These are phyloP conservation scores for Ammodytes marinus DNA, from an alignment of 2,113 vertebrate genomes.

Conservation along the genomic window DNA sequence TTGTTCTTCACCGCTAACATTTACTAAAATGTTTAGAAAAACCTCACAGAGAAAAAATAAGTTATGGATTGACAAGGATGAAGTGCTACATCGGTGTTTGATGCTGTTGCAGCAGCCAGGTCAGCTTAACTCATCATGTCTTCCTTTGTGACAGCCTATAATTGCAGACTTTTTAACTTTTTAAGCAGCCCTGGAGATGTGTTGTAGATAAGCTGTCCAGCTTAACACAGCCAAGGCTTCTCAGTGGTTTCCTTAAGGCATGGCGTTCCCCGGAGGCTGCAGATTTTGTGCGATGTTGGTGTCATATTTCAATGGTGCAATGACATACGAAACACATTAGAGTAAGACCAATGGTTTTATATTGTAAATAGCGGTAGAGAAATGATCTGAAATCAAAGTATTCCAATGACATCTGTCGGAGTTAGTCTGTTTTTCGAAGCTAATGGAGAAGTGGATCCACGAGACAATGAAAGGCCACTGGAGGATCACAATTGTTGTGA, in stretches of 20 bases:
- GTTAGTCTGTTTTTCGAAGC: background rate
- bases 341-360: conserved; percentile 30
- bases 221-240: conserved; percentile 69
- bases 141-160: conserved; percentile 73
- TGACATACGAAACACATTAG: conserved; percentile 42
- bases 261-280: conserved; percentile 29
- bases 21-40: background rate
- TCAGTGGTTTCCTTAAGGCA: conserved; percentile 53
- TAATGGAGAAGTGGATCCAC: conserved; percentile 21
- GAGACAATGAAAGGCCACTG: conserved; percentile 56
- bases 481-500: conserved; percentile 62
- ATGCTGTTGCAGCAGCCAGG: conserved; percentile 37
- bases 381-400: conserved; percentile 20
- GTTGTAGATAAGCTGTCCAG: conserved; percentile 71
- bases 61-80: conserved; percentile 23
- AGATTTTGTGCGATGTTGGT: conserved; percentile 27
- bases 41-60: conserved; percentile 1
- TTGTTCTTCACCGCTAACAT: background rate
- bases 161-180: conserved; percentile 77
- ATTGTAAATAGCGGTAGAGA: conserved; percentile 42
- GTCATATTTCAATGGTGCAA: conserved; percentile 71
- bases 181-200: conserved; percentile 78
- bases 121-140: conserved; percentile 71
- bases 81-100: conserved; percentile 24
- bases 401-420: conserved; percentile 5